phyloP scores from a whole-genome alignment of 2,113 vertebrate genomes.

The Engystomops pustulosus region DNA sequence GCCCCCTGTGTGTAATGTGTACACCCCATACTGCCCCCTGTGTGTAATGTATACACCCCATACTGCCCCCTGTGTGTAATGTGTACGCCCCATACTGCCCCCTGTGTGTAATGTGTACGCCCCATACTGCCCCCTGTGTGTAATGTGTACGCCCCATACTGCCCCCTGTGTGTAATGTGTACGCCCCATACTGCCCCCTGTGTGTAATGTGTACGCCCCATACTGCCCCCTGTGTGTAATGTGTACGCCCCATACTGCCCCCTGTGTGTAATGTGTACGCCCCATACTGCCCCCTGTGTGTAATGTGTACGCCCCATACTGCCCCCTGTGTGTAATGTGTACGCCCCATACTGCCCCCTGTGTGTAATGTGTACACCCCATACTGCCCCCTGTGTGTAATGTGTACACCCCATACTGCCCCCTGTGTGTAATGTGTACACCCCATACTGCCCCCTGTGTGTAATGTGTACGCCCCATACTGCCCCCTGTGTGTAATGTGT shows the following conservation, averaged over 20 bases:
- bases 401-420: background rate
- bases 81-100: background rate
- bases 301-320: background rate
- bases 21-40: background rate
- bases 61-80: background rate
- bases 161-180: background rate
- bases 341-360: background rate
- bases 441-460: background rate
- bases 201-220: too few relatives aligned
- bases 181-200: background rate
- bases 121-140: too few relatives aligned
- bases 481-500: background rate
- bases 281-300: background rate
- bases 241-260: too few relatives aligned
- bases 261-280: too few relatives aligned
- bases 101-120: background rate
- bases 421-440: background rate
- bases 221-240: too few relatives aligned
- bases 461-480: background rate
- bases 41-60: background rate
- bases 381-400: background rate
- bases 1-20: background rate
- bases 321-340: background rate
- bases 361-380: background rate
- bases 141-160: background rate